Evolutionary conservation across 2,113 vertebrate genomes (phyloP), one percentile per base, ranked within the genome.

Genomic region (Marcusenius ussheri): DNA sequence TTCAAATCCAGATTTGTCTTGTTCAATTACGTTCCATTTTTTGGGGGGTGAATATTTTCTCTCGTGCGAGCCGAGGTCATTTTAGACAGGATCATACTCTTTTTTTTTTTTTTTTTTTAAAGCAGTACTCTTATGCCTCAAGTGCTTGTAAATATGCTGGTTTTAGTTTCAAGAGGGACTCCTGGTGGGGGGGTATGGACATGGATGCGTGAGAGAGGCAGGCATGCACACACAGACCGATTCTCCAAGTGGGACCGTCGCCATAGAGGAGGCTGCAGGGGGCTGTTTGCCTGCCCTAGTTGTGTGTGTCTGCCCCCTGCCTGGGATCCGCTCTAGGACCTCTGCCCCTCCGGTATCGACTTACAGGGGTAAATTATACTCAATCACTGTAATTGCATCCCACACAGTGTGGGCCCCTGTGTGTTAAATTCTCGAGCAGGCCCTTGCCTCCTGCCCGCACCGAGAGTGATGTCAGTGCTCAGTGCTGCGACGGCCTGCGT

Each of bases 371-470:
- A 95, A 96, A 96, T 96, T 96, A 95, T 91, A 94, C 95, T 92
- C 94, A 96, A 95, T 96, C 95, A 95, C 93, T 94, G 92, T 95
- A 95, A 95, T 95, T 94, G 94, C 94, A 94, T 95, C 93, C 94
- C 93, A 93, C 91, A 91, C 92, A 90, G 80, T 91, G 83, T 92
- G 89, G 92, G 84, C 92, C 90, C 92, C 87, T 91, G 88, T 93
- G 91, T 91, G 92, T 90, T 91, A 89, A 91, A 86, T 88, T 88
- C 90, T 92, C 88, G 9, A 90, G 88, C 88, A 24, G 91, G 85
- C 89, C 91, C 47, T 90, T 19, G n/a, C 49, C 56, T 70, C 90
- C 89, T 31, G 45, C 53, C 89, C 24, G 89, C 35, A 90, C 90
- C 35, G 27, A 89, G 91, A 93, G 74, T 95, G 95, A 96, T 93